Conservation (phyloP, 2,888 invertebrate genomes). For the Heliconius ismenius region DNA sequence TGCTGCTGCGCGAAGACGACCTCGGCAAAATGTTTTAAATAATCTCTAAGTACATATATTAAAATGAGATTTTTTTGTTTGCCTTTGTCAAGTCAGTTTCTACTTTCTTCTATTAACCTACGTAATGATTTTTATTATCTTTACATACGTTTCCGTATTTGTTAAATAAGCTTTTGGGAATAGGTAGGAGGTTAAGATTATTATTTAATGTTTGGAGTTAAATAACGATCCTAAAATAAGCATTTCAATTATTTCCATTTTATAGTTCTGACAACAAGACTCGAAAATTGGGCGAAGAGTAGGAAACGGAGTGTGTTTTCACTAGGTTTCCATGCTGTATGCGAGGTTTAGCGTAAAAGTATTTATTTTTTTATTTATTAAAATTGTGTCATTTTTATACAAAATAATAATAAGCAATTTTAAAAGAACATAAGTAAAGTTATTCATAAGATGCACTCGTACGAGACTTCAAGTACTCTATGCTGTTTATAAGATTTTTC, state of each 20-base stretch:
- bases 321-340: background rate
- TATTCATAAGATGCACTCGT: constrained; percentile 17
- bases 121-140: background rate
- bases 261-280: background rate
- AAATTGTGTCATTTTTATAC: background rate
- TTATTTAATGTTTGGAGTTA: no score
- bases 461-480: background rate
- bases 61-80: background rate
- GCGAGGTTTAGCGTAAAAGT: background rate
- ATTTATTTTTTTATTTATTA: background rate
- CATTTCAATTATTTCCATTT: background rate
- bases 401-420: background rate
- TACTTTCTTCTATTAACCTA: constrained; percentile 2
- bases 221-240: no score
- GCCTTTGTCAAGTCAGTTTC: constrained; percentile 6
- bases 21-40: background rate
- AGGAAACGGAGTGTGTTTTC: background rate
- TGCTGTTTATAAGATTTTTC: constrained; percentile 16
- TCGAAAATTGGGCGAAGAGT: background rate
- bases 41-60: background rate
- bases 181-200: no score
- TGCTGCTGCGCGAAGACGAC: no score
- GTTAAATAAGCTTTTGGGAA: background rate
- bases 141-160: background rate
- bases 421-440: background rate